phyloP scores from a whole-genome alignment of 2,113 vertebrate species.

The Ursus arctos region DNA sequence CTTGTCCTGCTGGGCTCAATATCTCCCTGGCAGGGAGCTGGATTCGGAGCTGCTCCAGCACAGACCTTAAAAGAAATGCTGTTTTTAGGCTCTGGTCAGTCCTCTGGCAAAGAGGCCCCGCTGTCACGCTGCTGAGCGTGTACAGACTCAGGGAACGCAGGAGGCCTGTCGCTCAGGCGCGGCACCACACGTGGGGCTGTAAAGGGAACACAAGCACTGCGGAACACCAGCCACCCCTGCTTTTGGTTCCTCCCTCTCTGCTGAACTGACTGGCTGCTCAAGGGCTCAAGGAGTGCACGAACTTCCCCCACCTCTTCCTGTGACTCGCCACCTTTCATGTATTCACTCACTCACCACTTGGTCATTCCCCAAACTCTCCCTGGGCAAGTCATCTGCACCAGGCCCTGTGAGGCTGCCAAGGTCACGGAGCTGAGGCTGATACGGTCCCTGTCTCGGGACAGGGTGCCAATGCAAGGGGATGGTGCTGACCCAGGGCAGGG shows the following conservation, averaged over 20 bases:
- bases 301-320: too few species aligned
- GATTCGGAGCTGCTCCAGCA: background rate
- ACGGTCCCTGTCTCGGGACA: background rate
- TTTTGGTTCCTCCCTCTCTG: background rate
- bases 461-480: background rate
- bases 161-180: background rate
- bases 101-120: background rate
- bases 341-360: background rate
- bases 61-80: conserved; percentile 59
- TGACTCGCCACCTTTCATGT: fast-evolving
- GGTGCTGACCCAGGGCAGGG: background rate
- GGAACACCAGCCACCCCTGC: background rate
- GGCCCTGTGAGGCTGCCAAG: background rate
- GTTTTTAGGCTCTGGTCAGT: conserved; percentile 61
- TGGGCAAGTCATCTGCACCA: background rate
- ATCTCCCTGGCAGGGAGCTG: conserved; percentile 55
- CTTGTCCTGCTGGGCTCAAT: conserved; percentile 63
- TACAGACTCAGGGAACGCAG: background rate
- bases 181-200: fast-evolving
- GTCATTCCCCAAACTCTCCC: background rate
- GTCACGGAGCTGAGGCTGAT: background rate
- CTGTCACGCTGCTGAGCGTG: background rate
- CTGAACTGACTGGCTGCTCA: background rate
- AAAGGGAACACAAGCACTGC: background rate
- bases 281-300: background rate